These are phyloP conservation scores for Corbicula japonica DNA, from an alignment of 2,888 invertebrate genomes.

Conservation along the genomic window DNA sequence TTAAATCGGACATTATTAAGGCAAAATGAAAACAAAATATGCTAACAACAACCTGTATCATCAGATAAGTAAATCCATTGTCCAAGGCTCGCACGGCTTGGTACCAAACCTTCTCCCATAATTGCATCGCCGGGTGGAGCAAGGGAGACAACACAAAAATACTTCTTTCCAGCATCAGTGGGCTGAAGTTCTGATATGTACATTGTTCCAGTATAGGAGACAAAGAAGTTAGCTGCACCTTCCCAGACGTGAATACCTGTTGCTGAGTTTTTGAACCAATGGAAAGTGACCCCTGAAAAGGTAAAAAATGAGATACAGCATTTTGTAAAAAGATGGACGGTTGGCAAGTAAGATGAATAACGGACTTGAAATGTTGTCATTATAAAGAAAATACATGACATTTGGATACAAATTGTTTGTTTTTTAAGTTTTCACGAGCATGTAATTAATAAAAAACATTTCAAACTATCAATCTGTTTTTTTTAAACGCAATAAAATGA, in stretches of 20 bases:
- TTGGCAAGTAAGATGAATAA: too few species aligned
- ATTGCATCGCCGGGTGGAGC: conserved; percentile 60
- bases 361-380: too few species aligned
- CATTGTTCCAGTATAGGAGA: conserved; percentile 95
- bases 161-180: conserved; percentile 51
- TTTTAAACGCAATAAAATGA: too few species aligned
- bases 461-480: too few species aligned
- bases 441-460: too few species aligned
- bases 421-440: too few species aligned
- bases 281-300: conserved; percentile 88
- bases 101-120: conserved; percentile 65
- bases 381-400: too few species aligned
- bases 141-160: conserved; percentile 54
- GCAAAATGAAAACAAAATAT: neutral
- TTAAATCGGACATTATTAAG: neutral
- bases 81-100: conserved; percentile 76
- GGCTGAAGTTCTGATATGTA: conserved; percentile 60
- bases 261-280: conserved; percentile 92
- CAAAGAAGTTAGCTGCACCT: conserved; percentile 93
- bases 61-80: conserved; percentile 73
- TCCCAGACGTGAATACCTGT: conserved; percentile 92
- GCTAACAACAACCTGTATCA: conserved; percentile 22
- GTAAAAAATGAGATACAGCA: too few species aligned
- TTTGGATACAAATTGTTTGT: too few species aligned
- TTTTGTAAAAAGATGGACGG: too few species aligned